Evolutionary conservation across 2,797 vertebrate species (phyloP), one percentile per base, ranked within the genome.

Genomic region (Premnoplex brunnescens): DNA sequence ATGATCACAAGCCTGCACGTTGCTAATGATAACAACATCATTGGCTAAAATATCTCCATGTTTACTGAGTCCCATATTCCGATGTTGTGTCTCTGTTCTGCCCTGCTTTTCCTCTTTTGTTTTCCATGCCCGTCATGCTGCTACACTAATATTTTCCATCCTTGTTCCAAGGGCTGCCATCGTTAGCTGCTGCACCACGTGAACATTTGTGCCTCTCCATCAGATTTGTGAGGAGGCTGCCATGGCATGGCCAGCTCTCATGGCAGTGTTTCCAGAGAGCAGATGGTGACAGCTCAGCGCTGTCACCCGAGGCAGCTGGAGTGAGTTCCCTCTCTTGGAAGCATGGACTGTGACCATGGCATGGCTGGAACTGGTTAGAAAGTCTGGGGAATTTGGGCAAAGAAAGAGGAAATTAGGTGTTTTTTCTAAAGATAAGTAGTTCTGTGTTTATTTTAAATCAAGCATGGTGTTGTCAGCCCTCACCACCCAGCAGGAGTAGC

Each of bases 81-180:
- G 81, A 3, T 89, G 69, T 68, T 64, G 46, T 55, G 60, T 23
- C 67, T 93, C 85, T 56, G 14, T 30, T 91, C 74, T 37, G 36
- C 39, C 51, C 49, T 81, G 64, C 46, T 41, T 39, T 84, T 56
- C 68, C 81, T 83, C 87, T 64, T 93, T 88, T 96, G 91, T 89
- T 97, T 97, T 72, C 91, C 68, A 51, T 88, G 85, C 89, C 76
- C 4, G 2, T 94, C 93, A 69, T 92, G 96, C 89, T 91, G 94
- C 59, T 96, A 96, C 89, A 94, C 94, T 97, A 96, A 96, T 80
- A 97, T 96, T 96, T 96, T 97, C 91, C 92, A 73, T 95, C 94
- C 52, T n/a, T 66, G 73, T 96, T 94, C 95, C 96, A 97, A 94
- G n/a, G 85, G 79, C 87, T 94, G 92, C 95, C 79, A 88, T 88